These are phyloP conservation scores for Uria lomvia DNA, from an alignment of 2,113 vertebrate species.

Conservation along the genomic window DNA sequence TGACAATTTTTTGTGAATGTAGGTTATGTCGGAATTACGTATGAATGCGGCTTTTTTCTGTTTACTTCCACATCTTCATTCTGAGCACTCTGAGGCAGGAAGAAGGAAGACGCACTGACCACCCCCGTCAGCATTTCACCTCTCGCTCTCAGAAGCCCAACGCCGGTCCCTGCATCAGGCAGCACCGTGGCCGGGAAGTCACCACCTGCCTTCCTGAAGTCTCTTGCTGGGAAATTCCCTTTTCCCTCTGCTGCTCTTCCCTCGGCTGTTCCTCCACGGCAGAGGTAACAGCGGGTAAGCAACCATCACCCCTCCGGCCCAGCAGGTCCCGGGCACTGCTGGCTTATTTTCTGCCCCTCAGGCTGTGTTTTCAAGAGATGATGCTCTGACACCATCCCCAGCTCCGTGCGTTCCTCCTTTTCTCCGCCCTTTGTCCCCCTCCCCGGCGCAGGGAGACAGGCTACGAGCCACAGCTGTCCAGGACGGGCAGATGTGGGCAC, in stretches of 20 bases:
- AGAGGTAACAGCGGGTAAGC: neutral
- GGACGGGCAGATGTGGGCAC: neutral
- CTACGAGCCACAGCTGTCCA: rapidly evolving
- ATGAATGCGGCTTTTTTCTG: neutral
- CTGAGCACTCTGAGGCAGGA: too few relatives aligned
- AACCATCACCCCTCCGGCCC: neutral
- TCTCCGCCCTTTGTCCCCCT: neutral
- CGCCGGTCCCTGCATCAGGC: too few relatives aligned
- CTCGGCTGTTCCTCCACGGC: neutral
- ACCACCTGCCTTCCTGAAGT: neutral
- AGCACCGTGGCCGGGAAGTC: neutral
- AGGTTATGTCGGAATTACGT: neutral
- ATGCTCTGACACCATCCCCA: neutral
- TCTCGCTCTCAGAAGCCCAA: neutral
- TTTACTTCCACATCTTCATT: neutral
- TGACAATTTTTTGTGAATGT: neutral
- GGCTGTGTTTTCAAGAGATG: neutral
- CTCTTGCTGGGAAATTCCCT: neutral
- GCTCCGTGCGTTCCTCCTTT: neutral
- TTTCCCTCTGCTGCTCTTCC: neutral
- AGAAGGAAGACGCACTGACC: neutral
- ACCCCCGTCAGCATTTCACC: too few relatives aligned
- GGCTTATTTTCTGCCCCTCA: neutral
- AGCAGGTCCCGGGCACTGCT: neutral
- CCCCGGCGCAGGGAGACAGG: neutral